phyloP scores from a whole-genome alignment of 2,113 vertebrate species.

The Hoplias malabaricus region DNA sequence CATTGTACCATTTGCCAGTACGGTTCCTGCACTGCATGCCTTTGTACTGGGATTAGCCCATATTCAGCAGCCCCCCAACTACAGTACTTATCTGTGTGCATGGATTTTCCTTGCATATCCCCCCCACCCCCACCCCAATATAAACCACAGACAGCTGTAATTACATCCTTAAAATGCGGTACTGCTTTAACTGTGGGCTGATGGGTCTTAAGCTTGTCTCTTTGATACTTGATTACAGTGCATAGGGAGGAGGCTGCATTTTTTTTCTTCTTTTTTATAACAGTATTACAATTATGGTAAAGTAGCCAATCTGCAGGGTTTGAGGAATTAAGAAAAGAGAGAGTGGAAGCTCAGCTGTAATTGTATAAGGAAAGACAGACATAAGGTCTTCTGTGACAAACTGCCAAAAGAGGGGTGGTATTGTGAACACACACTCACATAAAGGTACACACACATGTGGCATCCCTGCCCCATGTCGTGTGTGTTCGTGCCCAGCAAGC shows the following conservation, averaged over 20 bases:
- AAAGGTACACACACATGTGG: constrained; percentile 38
- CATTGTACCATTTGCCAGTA: constrained; percentile 6
- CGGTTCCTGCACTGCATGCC: not conserved
- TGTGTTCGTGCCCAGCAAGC: constrained; percentile 68
- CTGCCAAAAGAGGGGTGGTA: not conserved
- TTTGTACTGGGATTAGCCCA: constrained; percentile 32
- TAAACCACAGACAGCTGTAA: constrained; percentile 71
- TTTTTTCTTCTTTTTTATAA: constrained; percentile 53
- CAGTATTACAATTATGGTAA: constrained; percentile 68
- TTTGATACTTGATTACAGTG: constrained; percentile 77
- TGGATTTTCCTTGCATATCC: constrained; percentile 45
- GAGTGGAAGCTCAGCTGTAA: not conserved
- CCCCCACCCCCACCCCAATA: constrained; percentile 56
- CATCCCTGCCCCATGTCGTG: constrained; percentile 55
- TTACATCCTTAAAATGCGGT: constrained; percentile 68
- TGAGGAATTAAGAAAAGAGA: constrained; percentile 7
- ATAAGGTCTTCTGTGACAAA: constrained; percentile 12
- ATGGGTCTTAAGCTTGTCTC: constrained; percentile 63
- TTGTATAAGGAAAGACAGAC: not conserved
- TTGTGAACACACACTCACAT: constrained; percentile 6
- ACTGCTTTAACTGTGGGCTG: constrained; percentile 67
- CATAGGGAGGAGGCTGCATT: constrained; percentile 48
- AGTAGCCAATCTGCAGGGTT: constrained; percentile 1
- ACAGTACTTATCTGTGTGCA: constrained; percentile 38
- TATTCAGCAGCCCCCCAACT: constrained; percentile 27